phyloP scores from a whole-genome alignment of 2,888 invertebrate species.

The Nemapogon koenigi region DNA sequence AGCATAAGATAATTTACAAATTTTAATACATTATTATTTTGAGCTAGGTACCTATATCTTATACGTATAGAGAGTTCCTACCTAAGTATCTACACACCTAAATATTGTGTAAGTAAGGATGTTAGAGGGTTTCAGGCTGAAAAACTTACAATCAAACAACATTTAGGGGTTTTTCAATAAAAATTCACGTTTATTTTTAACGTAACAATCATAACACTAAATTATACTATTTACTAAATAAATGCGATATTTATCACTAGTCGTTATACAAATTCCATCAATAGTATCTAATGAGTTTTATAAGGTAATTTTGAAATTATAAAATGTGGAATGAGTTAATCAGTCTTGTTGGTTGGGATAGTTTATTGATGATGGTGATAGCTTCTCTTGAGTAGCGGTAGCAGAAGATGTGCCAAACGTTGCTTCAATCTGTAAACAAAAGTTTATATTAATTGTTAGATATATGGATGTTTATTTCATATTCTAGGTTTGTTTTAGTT shows the following conservation, averaged over 20 bases:
- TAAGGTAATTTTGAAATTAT: no score
- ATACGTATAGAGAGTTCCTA: no score
- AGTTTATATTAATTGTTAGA: neutral
- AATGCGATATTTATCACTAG: neutral
- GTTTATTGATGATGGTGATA: constrained; percentile 32
- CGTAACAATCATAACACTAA: neutral
- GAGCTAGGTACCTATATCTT: no score
- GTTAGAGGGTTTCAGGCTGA: no score
- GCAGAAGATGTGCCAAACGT: constrained; percentile 55
- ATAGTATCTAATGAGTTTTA: no score
- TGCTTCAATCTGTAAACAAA: constrained; percentile 51
- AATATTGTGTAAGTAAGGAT: no score
- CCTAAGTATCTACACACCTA: no score
- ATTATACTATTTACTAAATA: neutral
- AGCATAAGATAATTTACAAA: no score
- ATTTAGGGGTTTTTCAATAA: constrained; percentile 60
- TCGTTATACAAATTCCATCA: neutral
- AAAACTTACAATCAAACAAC: no score
- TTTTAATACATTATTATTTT: no score
- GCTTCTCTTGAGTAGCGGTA: constrained; percentile 53
- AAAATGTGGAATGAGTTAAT: neutral
- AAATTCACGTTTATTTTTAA: constrained; percentile 24
- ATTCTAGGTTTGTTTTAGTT: neutral
- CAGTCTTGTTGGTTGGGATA: neutral
- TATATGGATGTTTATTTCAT: neutral